These are phyloP conservation scores for Lasiommata megera DNA, from an alignment of 2,888 invertebrate species.

Conservation along the genomic window DNA sequence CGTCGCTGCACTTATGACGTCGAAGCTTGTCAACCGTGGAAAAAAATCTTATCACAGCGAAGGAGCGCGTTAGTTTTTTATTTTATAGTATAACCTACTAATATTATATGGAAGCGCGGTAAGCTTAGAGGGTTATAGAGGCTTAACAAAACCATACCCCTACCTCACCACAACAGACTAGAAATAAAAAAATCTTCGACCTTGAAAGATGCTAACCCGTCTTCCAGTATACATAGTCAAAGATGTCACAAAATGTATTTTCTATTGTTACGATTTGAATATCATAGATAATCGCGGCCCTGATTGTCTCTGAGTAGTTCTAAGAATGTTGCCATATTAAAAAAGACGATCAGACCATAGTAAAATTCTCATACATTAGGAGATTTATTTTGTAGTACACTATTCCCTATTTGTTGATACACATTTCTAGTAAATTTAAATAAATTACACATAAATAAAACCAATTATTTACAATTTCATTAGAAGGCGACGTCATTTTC, in stretches of 20 bases:
- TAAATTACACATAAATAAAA: constrained; percentile 28
- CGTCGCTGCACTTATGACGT: not conserved
- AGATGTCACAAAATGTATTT: not conserved
- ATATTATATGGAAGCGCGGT: too few relatives aligned
- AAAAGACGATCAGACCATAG: constrained; percentile 19
- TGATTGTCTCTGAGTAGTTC: not conserved
- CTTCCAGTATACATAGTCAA: too few relatives aligned
- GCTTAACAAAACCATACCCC: too few relatives aligned
- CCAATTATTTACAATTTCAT: constrained; percentile 25
- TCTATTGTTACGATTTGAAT: not conserved
- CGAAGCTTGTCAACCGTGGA: too few relatives aligned
- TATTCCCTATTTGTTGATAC: constrained; percentile 14
- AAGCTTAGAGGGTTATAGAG: too few relatives aligned
- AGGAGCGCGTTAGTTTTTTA: too few relatives aligned
- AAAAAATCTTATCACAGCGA: too few relatives aligned
- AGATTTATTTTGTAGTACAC: constrained; percentile 15
- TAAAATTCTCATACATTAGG: constrained; percentile 19
- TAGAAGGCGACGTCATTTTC: constrained; percentile 2
- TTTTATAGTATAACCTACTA: too few relatives aligned
- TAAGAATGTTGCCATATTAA: constrained; percentile 31
- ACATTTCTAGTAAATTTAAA: constrained; percentile 25
- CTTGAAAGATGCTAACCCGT: too few relatives aligned
- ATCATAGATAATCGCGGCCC: not conserved
- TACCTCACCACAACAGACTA: too few relatives aligned
- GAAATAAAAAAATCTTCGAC: too few relatives aligned